phyloP scores from a whole-genome alignment of 2,888 invertebrate species.

The Volucella inanis region DNA sequence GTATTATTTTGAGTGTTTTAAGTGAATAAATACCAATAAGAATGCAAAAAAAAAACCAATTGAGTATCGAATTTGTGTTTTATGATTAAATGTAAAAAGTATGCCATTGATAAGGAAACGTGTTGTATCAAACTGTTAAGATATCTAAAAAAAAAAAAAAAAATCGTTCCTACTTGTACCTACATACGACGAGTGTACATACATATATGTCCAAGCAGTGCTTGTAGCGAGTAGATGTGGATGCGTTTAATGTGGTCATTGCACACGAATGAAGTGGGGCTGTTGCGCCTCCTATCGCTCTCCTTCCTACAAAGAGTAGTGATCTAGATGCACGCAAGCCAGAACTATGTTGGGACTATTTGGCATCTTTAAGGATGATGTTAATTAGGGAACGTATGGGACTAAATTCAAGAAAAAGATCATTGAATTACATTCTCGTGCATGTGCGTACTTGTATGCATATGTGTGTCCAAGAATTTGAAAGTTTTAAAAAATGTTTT shows the following conservation, averaged over 20 bases:
- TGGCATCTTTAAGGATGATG: conserved; percentile 45
- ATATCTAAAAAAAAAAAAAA: neutral
- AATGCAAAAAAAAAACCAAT: conserved; percentile 17
- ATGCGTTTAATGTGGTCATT: no score
- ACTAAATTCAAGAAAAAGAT: conserved; percentile 33
- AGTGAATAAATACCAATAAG: conserved; percentile 36
- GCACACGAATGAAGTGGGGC: no score
- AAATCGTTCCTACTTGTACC: neutral
- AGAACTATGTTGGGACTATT: conserved; percentile 28
- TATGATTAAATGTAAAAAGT: conserved; percentile 20
- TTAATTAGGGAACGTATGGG: conserved; percentile 46
- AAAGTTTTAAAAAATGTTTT: conserved; percentile 21
- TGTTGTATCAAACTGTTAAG: neutral
- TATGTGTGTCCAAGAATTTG: conserved; percentile 16
- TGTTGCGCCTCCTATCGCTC: neutral
- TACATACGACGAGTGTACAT: neutral
- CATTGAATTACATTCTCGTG: neutral
- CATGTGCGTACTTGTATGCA: no score
- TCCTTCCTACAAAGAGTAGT: neutral
- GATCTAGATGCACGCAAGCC: conserved; percentile 11
- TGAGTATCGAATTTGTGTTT: conserved; percentile 28
- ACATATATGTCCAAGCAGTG: no score
- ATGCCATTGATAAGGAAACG: conserved; percentile 38
- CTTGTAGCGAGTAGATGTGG: no score
- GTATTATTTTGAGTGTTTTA: conserved; percentile 7